These are phyloP conservation scores for Engystomops pustulosus DNA, from an alignment of 2,113 vertebrate species.

Conservation along the genomic window DNA sequence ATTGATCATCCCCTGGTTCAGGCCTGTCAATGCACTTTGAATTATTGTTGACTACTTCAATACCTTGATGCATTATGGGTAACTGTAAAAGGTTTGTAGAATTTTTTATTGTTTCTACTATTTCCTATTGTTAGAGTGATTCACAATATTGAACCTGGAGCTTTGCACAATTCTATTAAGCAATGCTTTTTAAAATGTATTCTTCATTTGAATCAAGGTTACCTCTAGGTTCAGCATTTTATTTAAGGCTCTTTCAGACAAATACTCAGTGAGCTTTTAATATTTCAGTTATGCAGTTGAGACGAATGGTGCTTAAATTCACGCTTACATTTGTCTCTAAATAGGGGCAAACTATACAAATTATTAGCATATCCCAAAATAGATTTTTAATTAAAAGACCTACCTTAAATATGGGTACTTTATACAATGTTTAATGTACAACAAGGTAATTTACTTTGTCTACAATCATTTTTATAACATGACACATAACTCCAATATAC, in stretches of 20 bases:
- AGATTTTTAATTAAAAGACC: too few species aligned
- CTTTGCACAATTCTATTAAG: background rate
- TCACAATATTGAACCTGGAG: background rate
- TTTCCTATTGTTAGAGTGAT: background rate
- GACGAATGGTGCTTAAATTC: background rate
- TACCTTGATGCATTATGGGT: constrained; percentile 15
- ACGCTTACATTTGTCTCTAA: too few species aligned
- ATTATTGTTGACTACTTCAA: constrained; percentile 28
- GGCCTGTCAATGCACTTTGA: constrained; percentile 18
- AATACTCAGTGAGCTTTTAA: background rate
- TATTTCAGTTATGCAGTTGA: constrained; percentile 5
- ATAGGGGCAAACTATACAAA: background rate
- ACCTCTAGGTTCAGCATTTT: constrained; percentile 12
- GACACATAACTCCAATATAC: too few species aligned
- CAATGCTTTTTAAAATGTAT: constrained; percentile 13
- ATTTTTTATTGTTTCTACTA: background rate
- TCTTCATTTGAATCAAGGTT: constrained; percentile 18
- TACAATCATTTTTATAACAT: too few species aligned
- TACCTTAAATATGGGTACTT: too few species aligned
- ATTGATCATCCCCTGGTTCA: constrained; percentile 26
- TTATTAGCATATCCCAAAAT: background rate
- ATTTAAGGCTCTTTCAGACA: constrained; percentile 7
- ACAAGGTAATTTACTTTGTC: too few species aligned
- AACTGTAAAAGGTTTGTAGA: constrained; percentile 11
- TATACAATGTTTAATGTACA: too few species aligned